Conservation (phyloP, 2,113 vertebrate species). For the Erythrocebus patas region DNA sequence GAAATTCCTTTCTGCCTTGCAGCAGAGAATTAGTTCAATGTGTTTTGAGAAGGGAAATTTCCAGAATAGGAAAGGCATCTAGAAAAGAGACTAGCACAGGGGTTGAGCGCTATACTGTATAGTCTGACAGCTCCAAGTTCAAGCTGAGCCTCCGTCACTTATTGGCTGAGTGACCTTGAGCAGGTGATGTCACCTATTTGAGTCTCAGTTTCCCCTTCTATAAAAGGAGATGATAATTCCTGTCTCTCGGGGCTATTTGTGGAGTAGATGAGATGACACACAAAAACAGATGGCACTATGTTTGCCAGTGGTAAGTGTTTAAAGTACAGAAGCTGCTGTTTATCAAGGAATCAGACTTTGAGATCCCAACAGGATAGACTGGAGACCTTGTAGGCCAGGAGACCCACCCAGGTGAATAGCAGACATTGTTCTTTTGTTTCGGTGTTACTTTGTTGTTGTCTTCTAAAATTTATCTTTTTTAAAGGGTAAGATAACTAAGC, state of each 20-base stretch:
- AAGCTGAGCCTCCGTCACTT: neutral
- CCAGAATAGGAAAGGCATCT: neutral
- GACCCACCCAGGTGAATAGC: neutral
- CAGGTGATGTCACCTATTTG: no score
- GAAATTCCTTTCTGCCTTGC: neutral
- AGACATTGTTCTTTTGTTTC: neutral
- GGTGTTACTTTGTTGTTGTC: neutral
- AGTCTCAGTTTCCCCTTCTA: neutral
- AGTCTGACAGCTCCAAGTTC: neutral
- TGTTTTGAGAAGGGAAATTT: slow-evolving; percentile 23
- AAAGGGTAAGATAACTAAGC: neutral
- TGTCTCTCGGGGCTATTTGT: neutral
- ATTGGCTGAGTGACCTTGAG: neutral
- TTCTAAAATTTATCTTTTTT: neutral
- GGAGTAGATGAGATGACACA: neutral
- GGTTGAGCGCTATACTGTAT: neutral
- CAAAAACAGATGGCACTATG: neutral
- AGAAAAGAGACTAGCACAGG: neutral
- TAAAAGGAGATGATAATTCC: neutral
- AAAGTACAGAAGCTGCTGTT: neutral
- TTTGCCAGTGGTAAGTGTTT: neutral
- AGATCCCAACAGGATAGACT: neutral
- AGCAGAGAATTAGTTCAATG: neutral
- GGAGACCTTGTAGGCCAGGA: neutral
- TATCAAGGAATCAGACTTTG: neutral